phyloP scores from a whole-genome alignment of 2,888 invertebrate genomes.

The Troilus luridus region DNA sequence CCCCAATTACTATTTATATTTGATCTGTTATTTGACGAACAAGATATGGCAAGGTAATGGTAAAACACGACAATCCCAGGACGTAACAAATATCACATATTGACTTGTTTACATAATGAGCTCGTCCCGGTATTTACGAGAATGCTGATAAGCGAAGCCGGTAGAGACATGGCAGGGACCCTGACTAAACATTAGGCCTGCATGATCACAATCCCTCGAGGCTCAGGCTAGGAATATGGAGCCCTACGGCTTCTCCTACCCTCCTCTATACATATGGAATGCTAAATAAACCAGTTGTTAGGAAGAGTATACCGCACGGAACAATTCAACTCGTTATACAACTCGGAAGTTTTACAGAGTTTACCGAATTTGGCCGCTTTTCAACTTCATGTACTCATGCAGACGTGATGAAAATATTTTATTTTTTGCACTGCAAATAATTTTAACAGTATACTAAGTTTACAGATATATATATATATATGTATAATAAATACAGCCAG shows the following conservation, averaged over 20 bases:
- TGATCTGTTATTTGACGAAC: background rate
- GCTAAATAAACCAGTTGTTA: constrained; percentile 22
- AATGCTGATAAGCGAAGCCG: background rate
- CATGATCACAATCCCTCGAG: background rate
- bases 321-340: background rate
- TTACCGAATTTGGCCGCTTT: background rate
- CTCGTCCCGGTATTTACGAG: background rate
- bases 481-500: no score
- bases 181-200: constrained; percentile 1
- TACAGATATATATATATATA: no score
- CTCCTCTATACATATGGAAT: background rate
- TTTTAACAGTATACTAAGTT: no score
- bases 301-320: background rate
- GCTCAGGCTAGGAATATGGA: background rate
- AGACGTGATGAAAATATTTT: background rate
- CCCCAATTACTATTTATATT: background rate
- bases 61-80: background rate
- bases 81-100: background rate
- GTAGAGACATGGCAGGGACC: background rate
- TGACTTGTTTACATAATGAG: background rate
- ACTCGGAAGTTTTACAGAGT: background rate
- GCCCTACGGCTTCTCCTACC: background rate
- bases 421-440: no score
- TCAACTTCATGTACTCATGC: background rate
- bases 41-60: background rate